Conservation (phyloP, 2,888 invertebrate genomes). For the Polyploca ridens region DNA sequence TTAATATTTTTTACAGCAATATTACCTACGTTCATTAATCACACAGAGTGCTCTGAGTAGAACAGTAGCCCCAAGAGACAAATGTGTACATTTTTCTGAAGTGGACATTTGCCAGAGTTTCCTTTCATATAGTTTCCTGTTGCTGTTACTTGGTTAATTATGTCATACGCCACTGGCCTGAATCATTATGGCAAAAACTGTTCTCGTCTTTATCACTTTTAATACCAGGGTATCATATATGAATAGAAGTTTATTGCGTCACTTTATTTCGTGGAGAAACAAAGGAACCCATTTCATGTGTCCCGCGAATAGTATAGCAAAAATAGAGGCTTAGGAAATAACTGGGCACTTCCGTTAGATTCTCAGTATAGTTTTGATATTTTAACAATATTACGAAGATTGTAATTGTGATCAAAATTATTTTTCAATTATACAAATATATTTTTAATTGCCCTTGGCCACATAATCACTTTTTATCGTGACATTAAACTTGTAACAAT, state of each 20-base stretch:
- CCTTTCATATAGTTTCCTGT: conserved; percentile 28
- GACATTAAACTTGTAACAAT: no score
- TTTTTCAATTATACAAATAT: no score
- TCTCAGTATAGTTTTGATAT: no score
- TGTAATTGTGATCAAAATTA: no score
- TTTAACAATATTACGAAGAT: no score
- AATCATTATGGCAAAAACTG: conserved; percentile 12
- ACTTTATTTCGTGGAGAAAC: conserved; percentile 7
- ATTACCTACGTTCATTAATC: conserved; percentile 32
- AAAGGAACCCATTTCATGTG: background rate
- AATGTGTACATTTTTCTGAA: conserved; percentile 42
- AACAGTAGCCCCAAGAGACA: conserved; percentile 30
- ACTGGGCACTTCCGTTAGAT: no score
- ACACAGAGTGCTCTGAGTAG: conserved; percentile 21
- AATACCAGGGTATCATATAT: conserved; percentile 4
- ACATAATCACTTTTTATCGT: no score
- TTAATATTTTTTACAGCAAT: conserved; percentile 21
- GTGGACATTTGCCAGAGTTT: conserved; percentile 28
- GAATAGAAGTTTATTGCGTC: background rate
- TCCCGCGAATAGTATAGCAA: background rate
- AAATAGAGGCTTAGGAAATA: no score
- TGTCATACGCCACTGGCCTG: conserved; percentile 20
- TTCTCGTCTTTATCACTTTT: background rate
- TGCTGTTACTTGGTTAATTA: conserved; percentile 26
- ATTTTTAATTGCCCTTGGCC: no score